Base-by-base conservation (phyloP, 2,888 invertebrate genomes). In the Ichneumon xanthorius region DNA sequence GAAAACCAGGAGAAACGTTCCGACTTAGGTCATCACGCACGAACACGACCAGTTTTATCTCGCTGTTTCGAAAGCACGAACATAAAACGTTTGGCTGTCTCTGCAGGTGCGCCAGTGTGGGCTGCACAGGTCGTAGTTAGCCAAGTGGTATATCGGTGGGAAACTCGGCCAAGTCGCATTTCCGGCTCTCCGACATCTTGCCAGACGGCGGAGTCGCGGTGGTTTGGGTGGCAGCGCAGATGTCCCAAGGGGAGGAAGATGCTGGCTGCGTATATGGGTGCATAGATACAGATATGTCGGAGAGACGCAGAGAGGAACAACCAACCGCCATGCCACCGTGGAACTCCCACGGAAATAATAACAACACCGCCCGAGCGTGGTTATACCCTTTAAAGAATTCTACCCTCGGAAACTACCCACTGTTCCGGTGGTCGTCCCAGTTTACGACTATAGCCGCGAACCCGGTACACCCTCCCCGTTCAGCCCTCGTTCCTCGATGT, bases 371-470 rank as follows among this genome's bases (percentile, higher is more conserved):
- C 50, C 75, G 37, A 61, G 76, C 71, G 65, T 58, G 71, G 79
- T 78, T 81, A 75, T 82, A 79, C 30, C 87, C 79, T 81, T 85
- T 70, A 84, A 86, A 87, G 87, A 87, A 87, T 88, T 87, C 86
- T 79, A 87, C 85, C 72, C 77, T 81, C 37, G 85, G 82, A 85
- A 86, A 85, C 80, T 83, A 80, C 80, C 58, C 76, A 72, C 75
- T 67, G 73, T 83, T 82, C 61, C 86, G 83, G 80, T 72, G 83
- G 80, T 87, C 86, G 85, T 86, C 81, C 75, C 75, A 84, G 85
- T 86, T 88, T 88, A 88, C 86, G 88, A 84, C 77, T 79, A 81
- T 86, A 81, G 63, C 63, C 63, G 40, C 61, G 71, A 53, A 45
- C 71, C 65, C 50, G 76, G 45, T 70, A 63, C 50, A 53, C 58